Conservation (phyloP, 2,113 vertebrate species). For the Siniperca chuatsi region DNA sequence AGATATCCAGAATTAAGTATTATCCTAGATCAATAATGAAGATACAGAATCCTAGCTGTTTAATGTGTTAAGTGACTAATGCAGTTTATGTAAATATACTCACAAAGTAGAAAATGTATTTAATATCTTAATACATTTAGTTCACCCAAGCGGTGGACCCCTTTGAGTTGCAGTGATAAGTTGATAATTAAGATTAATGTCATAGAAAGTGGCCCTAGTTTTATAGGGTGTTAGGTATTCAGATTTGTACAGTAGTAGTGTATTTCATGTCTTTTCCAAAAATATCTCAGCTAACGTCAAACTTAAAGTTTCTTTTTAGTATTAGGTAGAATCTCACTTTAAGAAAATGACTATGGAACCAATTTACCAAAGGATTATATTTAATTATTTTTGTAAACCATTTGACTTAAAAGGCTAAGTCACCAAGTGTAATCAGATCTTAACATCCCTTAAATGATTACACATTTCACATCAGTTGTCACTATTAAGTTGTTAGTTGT, state of each 20-base stretch:
- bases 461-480: not conserved
- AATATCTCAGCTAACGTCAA: constrained; percentile 21
- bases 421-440: not conserved
- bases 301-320: constrained; percentile 32
- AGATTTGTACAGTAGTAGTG: constrained; percentile 48
- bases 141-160: constrained; percentile 31
- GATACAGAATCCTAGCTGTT: constrained; percentile 29
- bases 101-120: constrained; percentile 34
- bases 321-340: constrained; percentile 19
- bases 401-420: not conserved
- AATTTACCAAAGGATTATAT: constrained; percentile 39
- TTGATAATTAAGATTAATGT: constrained; percentile 32
- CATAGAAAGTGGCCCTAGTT: constrained; percentile 73
- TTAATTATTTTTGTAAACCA: constrained; percentile 8
- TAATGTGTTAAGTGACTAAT: constrained; percentile 48
- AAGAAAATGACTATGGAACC: constrained; percentile 26
- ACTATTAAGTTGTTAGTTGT: not conserved
- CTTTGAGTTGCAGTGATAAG: constrained; percentile 25
- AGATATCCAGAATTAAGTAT: constrained; percentile 40
- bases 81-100: constrained; percentile 63
- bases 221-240: constrained; percentile 69
- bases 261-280: constrained; percentile 42
- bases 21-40: constrained; percentile 30
- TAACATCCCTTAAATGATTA: constrained; percentile 6
- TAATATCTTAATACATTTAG: constrained; percentile 16